Evolutionary conservation across 2,797 vertebrate species (phyloP).

Genomic region (Sebastes nivosus): DNA sequence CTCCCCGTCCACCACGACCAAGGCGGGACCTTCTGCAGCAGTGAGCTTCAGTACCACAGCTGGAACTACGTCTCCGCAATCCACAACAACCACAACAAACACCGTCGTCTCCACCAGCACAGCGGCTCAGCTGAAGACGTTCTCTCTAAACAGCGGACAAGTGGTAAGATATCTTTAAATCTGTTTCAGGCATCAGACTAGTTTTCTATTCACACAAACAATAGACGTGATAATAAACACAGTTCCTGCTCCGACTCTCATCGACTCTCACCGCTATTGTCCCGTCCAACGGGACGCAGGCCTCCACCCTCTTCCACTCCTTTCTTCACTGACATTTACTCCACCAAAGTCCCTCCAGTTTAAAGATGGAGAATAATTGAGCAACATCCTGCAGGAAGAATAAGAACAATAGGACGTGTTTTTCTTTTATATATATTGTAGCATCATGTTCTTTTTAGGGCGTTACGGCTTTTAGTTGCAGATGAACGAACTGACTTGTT

Average conservation of each 20-base stretch:
- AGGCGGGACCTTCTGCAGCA: accelerated
- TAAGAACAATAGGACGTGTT: neutral
- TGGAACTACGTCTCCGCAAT: accelerated
- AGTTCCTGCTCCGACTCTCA: conserved; percentile 1
- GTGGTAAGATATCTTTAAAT: conserved; percentile 58
- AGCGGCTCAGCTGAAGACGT: accelerated
- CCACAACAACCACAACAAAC: neutral
- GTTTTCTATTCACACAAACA: conserved; percentile 16
- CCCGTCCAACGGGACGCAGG: neutral
- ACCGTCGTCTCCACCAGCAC: accelerated
- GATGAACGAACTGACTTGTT: neutral
- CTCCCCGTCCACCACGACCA: accelerated
- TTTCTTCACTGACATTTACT: conserved; percentile 9
- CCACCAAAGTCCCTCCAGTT: neutral
- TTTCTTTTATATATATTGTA: neutral
- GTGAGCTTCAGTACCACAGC: accelerated
- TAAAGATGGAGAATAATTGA: neutral
- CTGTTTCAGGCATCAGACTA: neutral
- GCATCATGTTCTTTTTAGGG: neutral
- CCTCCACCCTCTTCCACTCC: conserved; percentile 12
- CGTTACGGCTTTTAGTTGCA: neutral
- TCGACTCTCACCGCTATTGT: conserved; percentile 22
- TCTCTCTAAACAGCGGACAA: conserved; percentile 8
- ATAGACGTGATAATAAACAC: conserved; percentile 9
- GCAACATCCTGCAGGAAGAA: conserved; percentile 10